Evolutionary conservation across 2,888 invertebrate species (phyloP).

Genomic region (Metallyticus violacea): DNA sequence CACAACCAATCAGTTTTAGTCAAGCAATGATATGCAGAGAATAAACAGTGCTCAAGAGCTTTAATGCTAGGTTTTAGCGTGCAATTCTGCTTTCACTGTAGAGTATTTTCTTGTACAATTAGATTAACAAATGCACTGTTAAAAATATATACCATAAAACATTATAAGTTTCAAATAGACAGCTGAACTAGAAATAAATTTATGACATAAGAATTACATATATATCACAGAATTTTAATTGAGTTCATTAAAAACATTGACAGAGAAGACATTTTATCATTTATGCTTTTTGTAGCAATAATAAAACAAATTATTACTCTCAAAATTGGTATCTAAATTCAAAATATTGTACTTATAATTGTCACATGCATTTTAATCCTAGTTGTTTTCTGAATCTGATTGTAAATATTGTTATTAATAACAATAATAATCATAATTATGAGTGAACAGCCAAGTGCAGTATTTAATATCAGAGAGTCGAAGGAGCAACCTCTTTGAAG

Average conservation of each 20-base stretch:
- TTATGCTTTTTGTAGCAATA: neutral
- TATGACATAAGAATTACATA: neutral
- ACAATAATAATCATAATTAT: neutral
- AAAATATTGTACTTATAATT: neutral
- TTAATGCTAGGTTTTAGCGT: neutral
- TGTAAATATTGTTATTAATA: neutral
- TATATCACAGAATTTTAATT: constrained; percentile 1
- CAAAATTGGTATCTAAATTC: neutral
- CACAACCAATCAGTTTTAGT: neutral
- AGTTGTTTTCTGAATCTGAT: neutral
- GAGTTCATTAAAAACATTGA: neutral
- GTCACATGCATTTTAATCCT: neutral
- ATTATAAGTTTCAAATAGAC: neutral
- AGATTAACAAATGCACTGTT: neutral
- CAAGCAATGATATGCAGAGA: neutral
- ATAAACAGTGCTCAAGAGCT: neutral
- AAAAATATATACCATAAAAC: neutral
- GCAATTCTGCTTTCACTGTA: neutral
- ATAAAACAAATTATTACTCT: too few relatives aligned
- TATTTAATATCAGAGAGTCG: neutral
- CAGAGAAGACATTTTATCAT: neutral
- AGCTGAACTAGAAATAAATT: neutral
- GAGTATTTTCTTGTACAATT: neutral
- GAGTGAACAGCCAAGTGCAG: neutral
- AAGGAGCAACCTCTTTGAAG: neutral